A percentile compares a stretch with the other conserved stretches of the same genome.
Conservation (phyloP, 2,888 invertebrate species). For the Carterocephalus palaemon region DNA sequence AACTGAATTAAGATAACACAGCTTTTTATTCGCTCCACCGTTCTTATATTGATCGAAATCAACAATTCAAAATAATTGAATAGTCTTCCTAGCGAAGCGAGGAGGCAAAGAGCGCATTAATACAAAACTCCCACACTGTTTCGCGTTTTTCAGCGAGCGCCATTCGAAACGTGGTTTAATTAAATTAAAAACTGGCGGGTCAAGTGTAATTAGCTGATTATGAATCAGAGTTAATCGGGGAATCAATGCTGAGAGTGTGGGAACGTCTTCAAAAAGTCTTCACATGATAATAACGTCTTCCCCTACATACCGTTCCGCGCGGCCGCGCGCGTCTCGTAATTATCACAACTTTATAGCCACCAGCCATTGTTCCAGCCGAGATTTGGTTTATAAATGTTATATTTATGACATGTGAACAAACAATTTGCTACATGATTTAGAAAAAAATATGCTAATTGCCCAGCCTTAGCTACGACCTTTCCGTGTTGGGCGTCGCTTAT, state of each 20-base stretch:
- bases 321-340: slow-evolving; percentile 70
- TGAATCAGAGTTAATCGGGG: slow-evolving; percentile 71
- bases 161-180: slow-evolving; percentile 49
- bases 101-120: slow-evolving; percentile 24
- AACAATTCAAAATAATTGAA: slow-evolving; percentile 1
- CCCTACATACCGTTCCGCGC: slow-evolving; percentile 72
- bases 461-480: slow-evolving; percentile 9
- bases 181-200: slow-evolving; percentile 55
- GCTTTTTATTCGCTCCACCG: slow-evolving; percentile 19
- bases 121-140: slow-evolving; percentile 42
- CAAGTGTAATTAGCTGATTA: slow-evolving; percentile 71
- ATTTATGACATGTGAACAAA: slow-evolving; percentile 49
- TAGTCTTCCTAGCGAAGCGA: slow-evolving; percentile 2
- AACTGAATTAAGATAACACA: slow-evolving; percentile 58
- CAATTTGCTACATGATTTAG: slow-evolving; percentile 20
- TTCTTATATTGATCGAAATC: neutral
- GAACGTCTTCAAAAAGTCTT: slow-evolving; percentile 76
- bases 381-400: slow-evolving; percentile 54
- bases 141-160: slow-evolving; percentile 38
- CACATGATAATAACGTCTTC: slow-evolving; percentile 71
- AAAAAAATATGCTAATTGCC: slow-evolving; percentile 20
- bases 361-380: slow-evolving; percentile 67
- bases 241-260: slow-evolving; percentile 71
- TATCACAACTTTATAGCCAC: slow-evolving; percentile 68
- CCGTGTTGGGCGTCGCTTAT: slow-evolving; percentile 6